Base-by-base conservation (phyloP, 2,113 vertebrate species). In the Meles meles region DNA sequence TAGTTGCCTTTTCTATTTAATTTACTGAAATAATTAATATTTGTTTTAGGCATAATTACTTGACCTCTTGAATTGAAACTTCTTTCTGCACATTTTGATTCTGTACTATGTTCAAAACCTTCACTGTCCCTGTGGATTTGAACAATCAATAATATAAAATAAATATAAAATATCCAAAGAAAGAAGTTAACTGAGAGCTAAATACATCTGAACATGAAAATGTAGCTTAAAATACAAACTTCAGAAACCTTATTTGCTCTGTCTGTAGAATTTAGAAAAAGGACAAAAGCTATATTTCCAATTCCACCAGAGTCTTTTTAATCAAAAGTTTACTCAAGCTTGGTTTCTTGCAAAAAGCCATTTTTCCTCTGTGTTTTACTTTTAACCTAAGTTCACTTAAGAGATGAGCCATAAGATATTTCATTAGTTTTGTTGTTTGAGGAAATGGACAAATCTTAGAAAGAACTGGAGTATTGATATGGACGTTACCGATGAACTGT, bases 111-210 rank as follows among this genome's bases (percentile, higher is more conserved):
- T 57, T 84, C 20, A 80, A 97, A 94, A 90, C 52, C 39, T 18
- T 69, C 90, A 72, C 29, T 76, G 42, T 82, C 67, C 83, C 14
- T 72, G 3, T 42, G 52, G 27, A 90, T 72, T 80, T 83, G 39
- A 93, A 5, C 65, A 88, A 80, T 93, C 87, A 86, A 59, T 92
- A 85, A 97, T 84, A 72, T 37, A 88, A 90, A 88, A 67, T 47
- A 71, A 77, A 67, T 93, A 81, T 83, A 44, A 63, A 90, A 49
- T 67, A 79, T 7, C 37, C 55, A 59, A 55, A 80, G 52, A 39
- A 93, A 94, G 90, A 90, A 81, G 13, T 21, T 72, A 49, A 37
- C 21, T 84, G 34, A 47, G 18, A 93, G 10, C 42, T 85, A 72
- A 93, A 76, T 63, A 57, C 49, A 55, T 80, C 69, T 76, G 88